Evolutionary conservation across 2,888 invertebrate genomes (phyloP), one percentile per base, ranked within the genome.

Genomic region (Mimas tiliae): DNA sequence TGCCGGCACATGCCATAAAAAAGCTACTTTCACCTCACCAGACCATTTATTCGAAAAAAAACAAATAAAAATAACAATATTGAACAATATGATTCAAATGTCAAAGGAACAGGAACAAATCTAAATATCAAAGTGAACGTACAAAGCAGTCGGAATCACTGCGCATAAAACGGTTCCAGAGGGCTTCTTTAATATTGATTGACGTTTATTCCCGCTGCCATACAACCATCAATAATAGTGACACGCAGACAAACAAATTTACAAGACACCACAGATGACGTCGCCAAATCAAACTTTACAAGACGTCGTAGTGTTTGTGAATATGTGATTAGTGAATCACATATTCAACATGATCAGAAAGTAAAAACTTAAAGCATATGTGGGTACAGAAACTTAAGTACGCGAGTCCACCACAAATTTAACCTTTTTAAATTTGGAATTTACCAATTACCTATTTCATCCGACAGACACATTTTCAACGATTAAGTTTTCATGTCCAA

Each of bases 131-230:
- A 42, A 58, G 42, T 19, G 16, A 42, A 42, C 7, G 58, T 42
- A 58, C 58, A 58, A 58, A 58, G 58, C 47, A 21, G 16, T 27
- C 14, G 38, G 48, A 47, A 47, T 63, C 45, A 47, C 62, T 63
- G 12, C 47, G 47, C 62, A 63, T 45, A 45, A 42, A 62, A 45
- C 62, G 45, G 27, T 14, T 27, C 47, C n/a, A n/a, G 47, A 14
- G 62, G 48, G 48, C 27, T 48, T 33, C 48, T 14, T 16, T 33
- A 14, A 47, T 64, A 65, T 66, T 67, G 72, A 69, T 62, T 76
- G 74, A 75, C 73, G 63, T 77, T 71, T 72, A 72, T 73, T 74
- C 69, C 70, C 2, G 3, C 11, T 11, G 16, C 19, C 53, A n/a
- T 53, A 53, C 34, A 34, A 16, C 38, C 55, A 55, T 11, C 58